Evolutionary conservation across 1,140 invertebrate species (phyloP).

Genomic region (Brachionus angularis): DNA sequence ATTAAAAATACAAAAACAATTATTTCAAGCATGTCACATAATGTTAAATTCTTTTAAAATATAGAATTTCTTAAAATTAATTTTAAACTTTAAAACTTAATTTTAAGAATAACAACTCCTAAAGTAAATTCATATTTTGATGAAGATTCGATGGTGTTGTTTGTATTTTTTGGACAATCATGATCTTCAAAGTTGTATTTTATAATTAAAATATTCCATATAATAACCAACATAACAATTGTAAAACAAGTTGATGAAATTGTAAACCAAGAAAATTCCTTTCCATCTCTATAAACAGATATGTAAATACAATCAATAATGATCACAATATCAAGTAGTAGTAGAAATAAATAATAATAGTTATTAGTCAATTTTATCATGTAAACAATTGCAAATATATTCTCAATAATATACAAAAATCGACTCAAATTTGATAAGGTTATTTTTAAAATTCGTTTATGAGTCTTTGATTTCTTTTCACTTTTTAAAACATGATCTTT

Average conservation of each 20-base stretch:
- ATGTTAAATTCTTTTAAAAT: not conserved
- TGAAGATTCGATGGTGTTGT: not conserved
- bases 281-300: not conserved
- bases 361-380: not conserved
- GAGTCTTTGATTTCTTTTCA: too few species aligned
- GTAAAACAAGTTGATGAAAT: conserved; percentile 21
- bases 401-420: not conserved
- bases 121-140: not conserved
- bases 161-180: not conserved
- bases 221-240: conserved; percentile 1
- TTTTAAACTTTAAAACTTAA: not conserved
- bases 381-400: not conserved
- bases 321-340: conserved; percentile 3
- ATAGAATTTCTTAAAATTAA: not conserved
- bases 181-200: not conserved
- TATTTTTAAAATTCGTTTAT: too few species aligned
- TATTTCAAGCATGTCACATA: conserved; percentile 10
- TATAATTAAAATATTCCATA: conserved; percentile 7
- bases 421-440: not conserved
- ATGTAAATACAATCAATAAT: not conserved
- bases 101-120: not conserved
- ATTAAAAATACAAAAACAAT: conserved; percentile 4
- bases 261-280: conserved; percentile 21
- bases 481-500: too few species aligned
- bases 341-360: conserved; percentile 4